A percentile compares a stretch with the other conserved stretches of the same genome.
These are phyloP conservation scores for Hemaris fuciformis DNA, from an alignment of 2,888 invertebrate species.

Conservation along the genomic window DNA sequence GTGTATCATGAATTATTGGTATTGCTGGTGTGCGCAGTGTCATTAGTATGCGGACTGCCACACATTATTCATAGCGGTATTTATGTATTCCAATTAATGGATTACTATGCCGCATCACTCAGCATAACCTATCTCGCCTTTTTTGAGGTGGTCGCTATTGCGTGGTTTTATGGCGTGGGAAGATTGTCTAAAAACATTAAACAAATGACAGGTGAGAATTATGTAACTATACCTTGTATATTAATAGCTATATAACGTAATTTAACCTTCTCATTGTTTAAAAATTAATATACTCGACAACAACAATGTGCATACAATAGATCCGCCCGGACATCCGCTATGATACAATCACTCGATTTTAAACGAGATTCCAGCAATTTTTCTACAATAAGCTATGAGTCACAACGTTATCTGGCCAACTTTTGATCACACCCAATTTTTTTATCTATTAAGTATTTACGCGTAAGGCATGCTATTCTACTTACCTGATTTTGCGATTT, in stretches of 20 bases:
- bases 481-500: constrained; percentile 3
- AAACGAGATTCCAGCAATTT: constrained; percentile 3
- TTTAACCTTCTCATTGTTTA: constrained; percentile 14
- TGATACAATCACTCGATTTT: constrained; percentile 10
- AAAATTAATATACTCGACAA: not conserved
- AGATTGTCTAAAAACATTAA: constrained; percentile 91
- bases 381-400: constrained; percentile 13
- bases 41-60: constrained; percentile 92
- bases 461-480: constrained; percentile 2
- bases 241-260: not conserved
- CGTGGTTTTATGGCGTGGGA: constrained; percentile 95
- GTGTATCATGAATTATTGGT: constrained; percentile 94
- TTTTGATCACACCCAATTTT: constrained; percentile 26
- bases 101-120: constrained; percentile 95
- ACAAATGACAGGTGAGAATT: constrained; percentile 90
- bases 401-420: constrained; percentile 22
- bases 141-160: constrained; percentile 94
- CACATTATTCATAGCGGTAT: constrained; percentile 95
- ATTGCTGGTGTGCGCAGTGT: constrained; percentile 89
- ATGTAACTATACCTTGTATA: not conserved
- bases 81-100: constrained; percentile 95
- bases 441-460: constrained; percentile 7
- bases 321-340: constrained; percentile 16
- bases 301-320: not conserved
- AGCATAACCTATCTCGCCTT: constrained; percentile 96